Percentiles rank a stretch among this genome's conserved stretches.
These are phyloP conservation scores for Darevskia nairensis DNA, from an alignment of 2,797 vertebrate species.

Conservation along the genomic window DNA sequence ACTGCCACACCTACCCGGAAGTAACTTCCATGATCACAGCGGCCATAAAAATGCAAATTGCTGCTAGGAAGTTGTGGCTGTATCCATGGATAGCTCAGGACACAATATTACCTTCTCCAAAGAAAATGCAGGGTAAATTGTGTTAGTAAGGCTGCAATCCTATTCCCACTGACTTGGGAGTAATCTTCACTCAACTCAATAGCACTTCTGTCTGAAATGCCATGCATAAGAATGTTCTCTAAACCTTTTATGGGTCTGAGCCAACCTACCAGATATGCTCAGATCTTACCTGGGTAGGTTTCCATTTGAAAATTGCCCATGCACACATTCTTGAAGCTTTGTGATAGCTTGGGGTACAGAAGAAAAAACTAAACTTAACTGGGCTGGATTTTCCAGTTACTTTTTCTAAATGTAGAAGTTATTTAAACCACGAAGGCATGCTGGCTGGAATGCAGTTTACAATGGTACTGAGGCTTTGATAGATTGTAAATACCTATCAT, in stretches of 20 bases:
- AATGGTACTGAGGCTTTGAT: constrained; percentile 70
- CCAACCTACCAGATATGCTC: background rate
- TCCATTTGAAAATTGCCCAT: background rate
- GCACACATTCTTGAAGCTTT: background rate
- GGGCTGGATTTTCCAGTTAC: constrained; percentile 47
- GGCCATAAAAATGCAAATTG: background rate
- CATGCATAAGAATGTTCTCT: too few relatives aligned
- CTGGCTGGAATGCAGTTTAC: constrained; percentile 66
- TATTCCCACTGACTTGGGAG: too few relatives aligned
- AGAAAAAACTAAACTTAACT: constrained; percentile 50
- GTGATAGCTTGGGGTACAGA: background rate
- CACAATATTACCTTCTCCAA: background rate
- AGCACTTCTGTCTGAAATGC: too few relatives aligned
- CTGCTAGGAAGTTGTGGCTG: background rate
- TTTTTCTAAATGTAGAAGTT: constrained; percentile 68
- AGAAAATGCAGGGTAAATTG: background rate
- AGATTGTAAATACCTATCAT: constrained; percentile 74
- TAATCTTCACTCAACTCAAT: too few relatives aligned
- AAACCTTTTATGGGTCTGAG: background rate
- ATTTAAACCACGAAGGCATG: constrained; percentile 65
- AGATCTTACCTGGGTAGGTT: background rate
- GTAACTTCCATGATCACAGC: background rate
- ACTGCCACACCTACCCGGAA: background rate
- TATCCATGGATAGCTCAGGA: background rate
- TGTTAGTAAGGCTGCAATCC: background rate